phyloP scores from a whole-genome alignment of 2,113 vertebrate genomes.

The Drymodes brunneopygia region DNA sequence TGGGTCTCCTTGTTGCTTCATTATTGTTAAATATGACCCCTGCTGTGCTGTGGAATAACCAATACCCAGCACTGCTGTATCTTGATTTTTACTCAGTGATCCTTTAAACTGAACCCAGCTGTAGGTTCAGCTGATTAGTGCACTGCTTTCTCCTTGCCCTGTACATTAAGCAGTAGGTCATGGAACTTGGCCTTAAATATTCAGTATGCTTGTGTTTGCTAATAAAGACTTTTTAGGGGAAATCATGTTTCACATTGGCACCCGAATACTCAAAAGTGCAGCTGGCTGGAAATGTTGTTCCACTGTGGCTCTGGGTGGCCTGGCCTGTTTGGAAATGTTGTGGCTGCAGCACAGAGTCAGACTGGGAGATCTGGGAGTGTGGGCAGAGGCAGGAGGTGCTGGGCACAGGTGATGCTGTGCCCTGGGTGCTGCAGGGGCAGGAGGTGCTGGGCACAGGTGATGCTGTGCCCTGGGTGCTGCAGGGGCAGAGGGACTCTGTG shows the following conservation, averaged over 20 bases:
- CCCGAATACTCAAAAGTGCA: background rate
- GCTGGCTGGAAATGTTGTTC: background rate
- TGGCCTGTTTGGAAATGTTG: background rate
- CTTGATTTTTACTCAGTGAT: background rate
- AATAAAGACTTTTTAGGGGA: background rate
- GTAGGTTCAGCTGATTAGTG: background rate
- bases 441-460: background rate
- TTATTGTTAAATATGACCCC: background rate
- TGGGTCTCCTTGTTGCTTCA: background rate
- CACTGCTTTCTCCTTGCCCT: background rate
- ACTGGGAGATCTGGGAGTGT: fast-evolving
- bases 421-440: background rate
- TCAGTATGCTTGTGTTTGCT: background rate
- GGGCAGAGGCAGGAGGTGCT: background rate
- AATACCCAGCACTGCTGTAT: background rate
- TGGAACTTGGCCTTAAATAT: background rate
- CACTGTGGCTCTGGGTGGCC: background rate
- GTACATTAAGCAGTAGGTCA: background rate
- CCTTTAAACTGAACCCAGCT: background rate
- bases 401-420: background rate
- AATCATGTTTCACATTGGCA: background rate
- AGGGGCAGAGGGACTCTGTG: background rate
- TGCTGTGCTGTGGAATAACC: background rate
- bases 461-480: background rate
- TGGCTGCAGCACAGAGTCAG: background rate